Base-by-base conservation (phyloP, 2,888 invertebrate genomes). In the Idaea straminata region DNA sequence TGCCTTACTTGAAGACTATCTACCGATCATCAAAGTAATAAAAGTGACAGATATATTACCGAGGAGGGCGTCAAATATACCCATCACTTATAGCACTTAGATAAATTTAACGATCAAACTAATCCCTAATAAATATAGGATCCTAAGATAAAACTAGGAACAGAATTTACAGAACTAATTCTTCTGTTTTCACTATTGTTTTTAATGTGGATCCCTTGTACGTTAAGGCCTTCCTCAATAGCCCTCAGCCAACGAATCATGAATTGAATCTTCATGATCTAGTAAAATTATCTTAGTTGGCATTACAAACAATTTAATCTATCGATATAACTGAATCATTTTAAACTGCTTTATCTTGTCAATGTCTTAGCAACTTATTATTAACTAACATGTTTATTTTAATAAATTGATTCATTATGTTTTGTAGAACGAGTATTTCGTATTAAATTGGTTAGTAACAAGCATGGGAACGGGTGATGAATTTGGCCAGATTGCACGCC, bases 401-500 rank as follows among this genome's bases (percentile, higher is more conserved):
- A 4, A 10, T 13, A 6, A 7, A 47, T 47, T 47, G 6, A 13
- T 47, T 10, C 4, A 47, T 47, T 5, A 10, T 7, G 3, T 47
- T 3, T 5, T 47, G 7, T 47, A 10, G 1, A 47, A 47, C 47
- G 10, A 47, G 47, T 47, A 47, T 47, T 47, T 47, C 47, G 47
- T 47, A 47, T 13, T 47, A 10, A 10, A 13, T 7, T 47, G 13
- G 10, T 47, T 4, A 13, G 47, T 13, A 47, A 47, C 47, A 25
- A 25, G 25, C 10, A 47, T 10, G 47, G 47, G 47, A 47, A 5
- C 13, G 13, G 7, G 47, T 47, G 13, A 74, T 62, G 68, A 72
- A 72, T 74, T 78, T 73, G 77, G 77, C 77, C 79, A 77, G 75
- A 69, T 74, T 65, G 64, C 65, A 64, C 47, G 10, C 71, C 74